These are phyloP conservation scores for Epizoanthus stellaris DNA, from an alignment of 92 coral and sea anemone species.

Conservation along the genomic window DNA sequence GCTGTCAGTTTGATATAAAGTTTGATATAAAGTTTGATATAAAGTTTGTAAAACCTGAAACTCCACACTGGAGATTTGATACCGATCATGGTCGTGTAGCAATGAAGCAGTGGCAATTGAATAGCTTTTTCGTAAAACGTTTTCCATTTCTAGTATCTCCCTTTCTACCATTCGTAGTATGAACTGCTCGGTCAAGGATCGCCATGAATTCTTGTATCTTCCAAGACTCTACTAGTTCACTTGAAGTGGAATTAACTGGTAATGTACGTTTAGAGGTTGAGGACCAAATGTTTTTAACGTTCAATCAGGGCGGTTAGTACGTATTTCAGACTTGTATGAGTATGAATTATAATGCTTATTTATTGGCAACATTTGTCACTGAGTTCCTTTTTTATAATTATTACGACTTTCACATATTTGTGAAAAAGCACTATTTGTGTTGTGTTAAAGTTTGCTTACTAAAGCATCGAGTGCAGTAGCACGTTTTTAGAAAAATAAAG, in stretches of 20 bases:
- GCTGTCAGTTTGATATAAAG: too few species aligned
- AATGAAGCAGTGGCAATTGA: too few species aligned
- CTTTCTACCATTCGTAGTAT: neutral
- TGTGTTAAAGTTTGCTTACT: slow-evolving; percentile 20
- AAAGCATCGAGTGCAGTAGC: slow-evolving; percentile 16
- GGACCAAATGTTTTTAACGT: slow-evolving; percentile 25
- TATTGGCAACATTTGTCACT: slow-evolving; percentile 32
- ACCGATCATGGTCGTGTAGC: too few species aligned
- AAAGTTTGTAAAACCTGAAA: too few species aligned
- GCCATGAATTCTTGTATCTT: slow-evolving; percentile 2
- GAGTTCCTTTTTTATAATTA: slow-evolving; percentile 48
- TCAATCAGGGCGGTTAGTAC: slow-evolving; percentile 38
- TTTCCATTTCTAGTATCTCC: neutral
- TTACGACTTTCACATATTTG: slow-evolving; percentile 41
- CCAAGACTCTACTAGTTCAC: neutral
- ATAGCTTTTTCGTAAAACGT: too few species aligned
- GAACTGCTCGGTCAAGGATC: neutral
- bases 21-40: too few species aligned
- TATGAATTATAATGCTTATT: slow-evolving; percentile 37
- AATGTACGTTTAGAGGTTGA: slow-evolving; percentile 20
- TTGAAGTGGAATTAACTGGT: slow-evolving; percentile 4
- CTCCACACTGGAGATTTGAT: too few species aligned
- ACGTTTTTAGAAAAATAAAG: slow-evolving; percentile 15
- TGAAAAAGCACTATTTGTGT: slow-evolving; percentile 40
- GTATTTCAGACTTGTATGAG: slow-evolving; percentile 26